Evolutionary conservation across 2,888 invertebrate genomes (phyloP).

Genomic region (Drosophila mulleri): DNA sequence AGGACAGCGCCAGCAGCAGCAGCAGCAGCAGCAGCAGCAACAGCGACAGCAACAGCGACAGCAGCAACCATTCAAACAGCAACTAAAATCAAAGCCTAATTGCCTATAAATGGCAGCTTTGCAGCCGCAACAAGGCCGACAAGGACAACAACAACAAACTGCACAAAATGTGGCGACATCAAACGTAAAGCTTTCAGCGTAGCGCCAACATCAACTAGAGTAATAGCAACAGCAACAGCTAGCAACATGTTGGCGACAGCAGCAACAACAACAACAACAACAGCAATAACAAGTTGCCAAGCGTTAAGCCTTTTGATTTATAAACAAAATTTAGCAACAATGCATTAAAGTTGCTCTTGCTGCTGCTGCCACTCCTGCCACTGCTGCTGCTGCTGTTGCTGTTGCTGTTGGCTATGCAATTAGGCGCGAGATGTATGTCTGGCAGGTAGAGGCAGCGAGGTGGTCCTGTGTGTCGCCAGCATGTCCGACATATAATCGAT

Average conservation of each 20-base stretch:
- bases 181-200: slow-evolving; percentile 68
- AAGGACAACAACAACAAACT: slow-evolving; percentile 21
- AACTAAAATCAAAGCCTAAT: slow-evolving; percentile 74
- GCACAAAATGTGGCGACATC: slow-evolving; percentile 77
- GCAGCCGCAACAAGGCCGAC: slow-evolving; percentile 42
- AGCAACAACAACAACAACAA: neutral
- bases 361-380: slow-evolving; percentile 13
- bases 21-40: slow-evolving; percentile 22
- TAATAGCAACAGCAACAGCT: slow-evolving; percentile 20
- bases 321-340: slow-evolving; percentile 78
- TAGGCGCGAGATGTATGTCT: slow-evolving; percentile 62
- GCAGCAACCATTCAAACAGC: slow-evolving; percentile 59
- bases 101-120: slow-evolving; percentile 81
- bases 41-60: slow-evolving; percentile 11
- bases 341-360: slow-evolving; percentile 59
- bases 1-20: slow-evolving; percentile 50
- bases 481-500: slow-evolving; percentile 63
- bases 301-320: slow-evolving; percentile 75
- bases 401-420: slow-evolving; percentile 65
- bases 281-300: slow-evolving; percentile 32
- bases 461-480: slow-evolving; percentile 79
- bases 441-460: slow-evolving; percentile 56
- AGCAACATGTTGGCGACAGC: slow-evolving; percentile 25
- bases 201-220: slow-evolving; percentile 61
- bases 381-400: slow-evolving; percentile 16